Evolutionary conservation across 2,888 invertebrate genomes (phyloP).

Genomic region (Aelia acuminata): DNA sequence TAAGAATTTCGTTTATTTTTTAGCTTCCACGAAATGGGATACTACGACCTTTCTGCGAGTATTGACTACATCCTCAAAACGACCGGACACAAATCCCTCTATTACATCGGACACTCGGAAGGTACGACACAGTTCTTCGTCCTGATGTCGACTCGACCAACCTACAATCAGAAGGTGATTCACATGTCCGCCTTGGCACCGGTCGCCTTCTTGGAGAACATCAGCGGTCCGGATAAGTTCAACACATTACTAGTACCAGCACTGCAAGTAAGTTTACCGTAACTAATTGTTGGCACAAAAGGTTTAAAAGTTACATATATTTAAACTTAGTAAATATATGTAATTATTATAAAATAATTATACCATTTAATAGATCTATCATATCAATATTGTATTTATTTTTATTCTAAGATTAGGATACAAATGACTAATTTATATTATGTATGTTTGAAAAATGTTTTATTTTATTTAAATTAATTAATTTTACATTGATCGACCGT

Average conservation of each 20-base stretch:
- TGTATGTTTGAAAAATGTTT: too few species aligned
- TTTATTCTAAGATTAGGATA: too few species aligned
- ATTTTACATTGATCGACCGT: too few species aligned
- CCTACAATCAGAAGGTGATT: constrained; percentile 78
- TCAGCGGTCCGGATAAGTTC: constrained; percentile 50
- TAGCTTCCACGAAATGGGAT: constrained; percentile 82
- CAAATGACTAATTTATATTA: too few species aligned
- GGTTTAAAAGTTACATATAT: too few species aligned
- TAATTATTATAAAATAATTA: too few species aligned
- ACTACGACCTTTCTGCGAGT: constrained; percentile 87
- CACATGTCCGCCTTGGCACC: constrained; percentile 75
- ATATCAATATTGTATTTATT: too few species aligned
- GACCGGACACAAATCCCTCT: constrained; percentile 73
- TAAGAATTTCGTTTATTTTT: constrained; percentile 52
- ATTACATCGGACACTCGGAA: constrained; percentile 93
- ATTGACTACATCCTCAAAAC: constrained; percentile 78
- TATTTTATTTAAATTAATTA: too few species aligned
- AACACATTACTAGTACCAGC: constrained; percentile 43
- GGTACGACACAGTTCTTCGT: constrained; percentile 85
- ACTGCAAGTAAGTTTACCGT: constrained; percentile 59
- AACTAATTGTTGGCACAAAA: too few species aligned
- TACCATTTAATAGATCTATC: too few species aligned
- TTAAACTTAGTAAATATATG: too few species aligned
- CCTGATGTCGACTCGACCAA: constrained; percentile 77
- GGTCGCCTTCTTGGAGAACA: constrained; percentile 77